Percentiles rank a stretch among this genome's conserved stretches.
Conservation (phyloP, 2,888 invertebrate genomes). For the Antitype chi region DNA sequence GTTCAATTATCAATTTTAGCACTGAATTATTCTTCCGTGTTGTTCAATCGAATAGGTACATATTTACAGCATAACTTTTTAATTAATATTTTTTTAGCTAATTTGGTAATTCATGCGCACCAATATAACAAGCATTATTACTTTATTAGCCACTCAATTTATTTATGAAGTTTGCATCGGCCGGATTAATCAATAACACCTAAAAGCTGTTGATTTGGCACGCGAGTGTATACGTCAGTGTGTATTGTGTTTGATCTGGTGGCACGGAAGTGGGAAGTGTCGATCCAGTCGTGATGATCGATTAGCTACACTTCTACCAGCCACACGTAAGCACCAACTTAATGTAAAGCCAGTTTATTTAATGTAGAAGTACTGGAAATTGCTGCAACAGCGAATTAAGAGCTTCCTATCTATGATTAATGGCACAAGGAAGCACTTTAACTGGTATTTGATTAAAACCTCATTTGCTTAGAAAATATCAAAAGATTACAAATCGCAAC, state of each 20-base stretch:
- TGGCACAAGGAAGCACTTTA: slow-evolving; percentile 9
- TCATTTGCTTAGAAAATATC: neutral
- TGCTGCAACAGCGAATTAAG: slow-evolving; percentile 8
- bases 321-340: slow-evolving; percentile 17
- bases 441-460: neutral
- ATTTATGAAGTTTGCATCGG: slow-evolving; percentile 22
- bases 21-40: slow-evolving; percentile 43
- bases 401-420: slow-evolving; percentile 12
- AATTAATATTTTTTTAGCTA: slow-evolving; percentile 13
- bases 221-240: slow-evolving; percentile 8
- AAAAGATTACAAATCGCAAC: neutral
- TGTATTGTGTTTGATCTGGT: slow-evolving; percentile 43
- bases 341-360: slow-evolving; percentile 14
- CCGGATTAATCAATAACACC: slow-evolving; percentile 16
- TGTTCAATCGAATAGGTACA: slow-evolving; percentile 18
- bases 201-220: slow-evolving; percentile 13
- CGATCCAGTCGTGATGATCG: slow-evolving; percentile 45
- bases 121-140: slow-evolving; percentile 19
- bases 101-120: slow-evolving; percentile 20
- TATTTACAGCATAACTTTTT: slow-evolving; percentile 15
- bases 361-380: slow-evolving; percentile 5
- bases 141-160: slow-evolving; percentile 7
- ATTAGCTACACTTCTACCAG: slow-evolving; percentile 42
- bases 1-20: slow-evolving; percentile 19
- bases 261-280: slow-evolving; percentile 60